A percentile compares a stretch with the other conserved stretches of the same genome.
These are phyloP conservation scores for Brachionus koreanus DNA, from an alignment of 1,140 invertebrate species.

Conservation along the genomic window DNA sequence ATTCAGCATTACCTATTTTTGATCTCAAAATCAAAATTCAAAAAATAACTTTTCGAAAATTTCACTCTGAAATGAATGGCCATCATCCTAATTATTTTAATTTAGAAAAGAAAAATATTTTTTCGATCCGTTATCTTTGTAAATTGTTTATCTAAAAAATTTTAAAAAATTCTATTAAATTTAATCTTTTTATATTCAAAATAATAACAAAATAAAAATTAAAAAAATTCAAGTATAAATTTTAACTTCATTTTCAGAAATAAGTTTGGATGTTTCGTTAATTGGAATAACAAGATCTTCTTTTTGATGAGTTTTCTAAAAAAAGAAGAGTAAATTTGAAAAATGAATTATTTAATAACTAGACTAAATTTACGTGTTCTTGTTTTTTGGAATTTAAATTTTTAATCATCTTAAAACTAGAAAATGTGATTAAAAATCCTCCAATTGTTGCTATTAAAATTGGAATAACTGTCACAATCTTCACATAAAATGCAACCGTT, in stretches of 20 bases:
- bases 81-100: no score
- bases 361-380: not conserved
- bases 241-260: not conserved
- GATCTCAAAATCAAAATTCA: no score
- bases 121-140: no score
- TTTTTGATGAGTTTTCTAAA: not conserved
- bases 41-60: no score
- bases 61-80: no score
- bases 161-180: not conserved
- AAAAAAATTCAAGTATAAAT: slow-evolving; percentile 7
- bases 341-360: not conserved
- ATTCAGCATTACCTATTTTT: no score
- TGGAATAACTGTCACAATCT: not conserved
- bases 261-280: not conserved
- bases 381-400: not conserved
- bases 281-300: not conserved
- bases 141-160: no score
- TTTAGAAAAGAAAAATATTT: no score
- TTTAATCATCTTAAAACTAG: not conserved
- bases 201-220: no score
- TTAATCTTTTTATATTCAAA: no score
- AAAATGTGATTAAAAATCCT: slow-evolving; percentile 1
- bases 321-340: not conserved
- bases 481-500: not conserved
- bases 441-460: not conserved